Evolutionary conservation across 2,113 vertebrate genomes (phyloP).

Genomic region (Actenoides lindsayi): DNA sequence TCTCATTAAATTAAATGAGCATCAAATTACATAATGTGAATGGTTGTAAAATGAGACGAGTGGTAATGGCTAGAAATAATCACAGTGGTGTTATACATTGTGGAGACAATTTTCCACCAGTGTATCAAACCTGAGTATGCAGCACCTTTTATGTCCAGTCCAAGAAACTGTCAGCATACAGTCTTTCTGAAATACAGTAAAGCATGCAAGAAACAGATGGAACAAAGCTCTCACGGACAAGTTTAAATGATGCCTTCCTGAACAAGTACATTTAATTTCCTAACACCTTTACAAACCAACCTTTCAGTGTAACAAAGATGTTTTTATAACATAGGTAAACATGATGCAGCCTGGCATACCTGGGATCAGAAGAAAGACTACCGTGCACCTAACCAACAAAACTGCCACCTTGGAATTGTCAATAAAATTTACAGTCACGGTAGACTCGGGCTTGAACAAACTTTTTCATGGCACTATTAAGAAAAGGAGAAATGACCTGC

Average conservation of each 20-base stretch:
- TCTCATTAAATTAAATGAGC: slow-evolving; percentile 58
- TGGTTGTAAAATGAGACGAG: slow-evolving; percentile 27
- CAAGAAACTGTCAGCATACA: slow-evolving; percentile 42
- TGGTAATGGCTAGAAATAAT: slow-evolving; percentile 41
- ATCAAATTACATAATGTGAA: slow-evolving; percentile 61
- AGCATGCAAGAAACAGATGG: neutral
- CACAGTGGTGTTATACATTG: neutral
- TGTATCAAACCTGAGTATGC: neutral
- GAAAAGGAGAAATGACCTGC: neutral
- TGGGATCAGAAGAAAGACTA: neutral
- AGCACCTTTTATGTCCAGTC: slow-evolving; percentile 14
- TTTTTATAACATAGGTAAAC: neutral
- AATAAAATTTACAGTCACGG: neutral
- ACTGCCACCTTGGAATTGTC: neutral
- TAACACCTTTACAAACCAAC: slow-evolving; percentile 2
- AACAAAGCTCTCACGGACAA: neutral
- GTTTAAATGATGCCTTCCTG: neutral
- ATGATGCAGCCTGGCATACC: neutral
- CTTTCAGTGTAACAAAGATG: neutral
- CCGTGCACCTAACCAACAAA: neutral
- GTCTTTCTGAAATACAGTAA: neutral
- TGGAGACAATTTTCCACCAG: slow-evolving; percentile 3
- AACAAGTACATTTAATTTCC: neutral
- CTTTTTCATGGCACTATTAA: neutral
- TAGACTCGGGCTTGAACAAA: neutral